A percentile compares a stretch with the other conserved stretches of the same genome.
Evolutionary conservation across 2,888 invertebrate genomes (phyloP).

Genomic region (Sinhomidia bicolor): DNA sequence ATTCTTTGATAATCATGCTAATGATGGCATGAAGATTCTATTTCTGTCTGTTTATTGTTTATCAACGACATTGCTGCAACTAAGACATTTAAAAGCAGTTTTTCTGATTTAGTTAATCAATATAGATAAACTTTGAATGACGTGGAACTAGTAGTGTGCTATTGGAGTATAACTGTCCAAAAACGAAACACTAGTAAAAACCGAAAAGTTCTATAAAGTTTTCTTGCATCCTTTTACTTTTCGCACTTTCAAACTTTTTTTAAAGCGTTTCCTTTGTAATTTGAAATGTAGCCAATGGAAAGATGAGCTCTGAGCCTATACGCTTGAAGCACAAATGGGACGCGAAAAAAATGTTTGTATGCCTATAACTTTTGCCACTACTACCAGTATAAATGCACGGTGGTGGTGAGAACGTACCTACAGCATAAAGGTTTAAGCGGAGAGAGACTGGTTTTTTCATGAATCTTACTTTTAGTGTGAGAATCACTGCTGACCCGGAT

Average conservation of each 20-base stretch:
- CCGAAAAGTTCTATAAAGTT: background rate
- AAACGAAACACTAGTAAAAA: no score
- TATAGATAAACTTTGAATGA: no score
- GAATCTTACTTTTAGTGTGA: constrained; percentile 47
- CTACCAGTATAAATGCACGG: background rate
- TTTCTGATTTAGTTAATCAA: no score
- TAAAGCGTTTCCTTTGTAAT: constrained; percentile 3
- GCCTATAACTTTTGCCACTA: background rate
- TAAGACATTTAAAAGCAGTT: no score
- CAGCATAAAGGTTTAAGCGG: constrained; percentile 32
- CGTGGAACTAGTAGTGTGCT: no score
- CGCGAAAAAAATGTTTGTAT: background rate
- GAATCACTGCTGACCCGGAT: constrained; percentile 73
- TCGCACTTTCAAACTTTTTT: background rate
- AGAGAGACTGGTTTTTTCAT: constrained; percentile 65
- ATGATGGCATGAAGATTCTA: no score
- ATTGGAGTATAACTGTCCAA: no score
- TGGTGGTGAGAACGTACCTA: background rate
- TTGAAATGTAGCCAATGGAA: constrained; percentile 54
- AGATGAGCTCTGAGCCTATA: constrained; percentile 62
- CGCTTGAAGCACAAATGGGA: constrained; percentile 70
- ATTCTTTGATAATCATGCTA: no score
- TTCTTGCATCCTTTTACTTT: no score
- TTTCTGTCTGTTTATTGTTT: no score
- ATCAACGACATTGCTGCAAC: no score